Conservation (phyloP, 2,888 invertebrate genomes). For the Meliscaeva auricollis region DNA sequence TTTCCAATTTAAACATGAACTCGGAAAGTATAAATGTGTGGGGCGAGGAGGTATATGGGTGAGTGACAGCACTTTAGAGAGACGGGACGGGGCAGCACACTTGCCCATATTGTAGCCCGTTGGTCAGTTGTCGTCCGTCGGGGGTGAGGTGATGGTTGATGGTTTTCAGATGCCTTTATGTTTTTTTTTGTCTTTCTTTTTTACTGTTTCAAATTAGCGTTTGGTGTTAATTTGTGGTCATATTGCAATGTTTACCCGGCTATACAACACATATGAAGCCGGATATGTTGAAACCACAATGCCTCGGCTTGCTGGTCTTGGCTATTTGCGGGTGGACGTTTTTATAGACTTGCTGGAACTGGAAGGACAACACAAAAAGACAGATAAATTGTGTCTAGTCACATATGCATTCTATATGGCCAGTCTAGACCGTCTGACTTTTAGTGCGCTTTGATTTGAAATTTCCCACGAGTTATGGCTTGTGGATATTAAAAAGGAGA, state of each 20-base stretch:
- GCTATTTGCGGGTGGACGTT: constrained; percentile 3
- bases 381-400: constrained; percentile 37
- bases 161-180: constrained; percentile 6
- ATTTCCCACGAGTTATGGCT: constrained; percentile 47
- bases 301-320: constrained; percentile 6
- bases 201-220: constrained; percentile 50
- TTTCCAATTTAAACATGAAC: constrained; percentile 70
- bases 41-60: constrained; percentile 41
- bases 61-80: constrained; percentile 46
- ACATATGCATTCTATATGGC: not conserved
- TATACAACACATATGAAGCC: constrained; percentile 51
- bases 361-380: constrained; percentile 37
- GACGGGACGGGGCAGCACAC: not conserved
- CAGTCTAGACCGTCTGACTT: constrained; percentile 58
- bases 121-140: not conserved
- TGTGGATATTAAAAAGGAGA: not conserved
- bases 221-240: constrained; percentile 69
- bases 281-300: constrained; percentile 57
- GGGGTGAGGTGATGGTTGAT: not conserved
- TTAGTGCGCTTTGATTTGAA: constrained; percentile 44
- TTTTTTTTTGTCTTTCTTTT: constrained; percentile 5
- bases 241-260: constrained; percentile 45
- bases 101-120: not conserved
- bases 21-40: constrained; percentile 37
- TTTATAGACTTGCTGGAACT: constrained; percentile 5